These are phyloP conservation scores for Drosophila paucipuncta DNA, from an alignment of 2,888 invertebrate species.

Conservation along the genomic window DNA sequence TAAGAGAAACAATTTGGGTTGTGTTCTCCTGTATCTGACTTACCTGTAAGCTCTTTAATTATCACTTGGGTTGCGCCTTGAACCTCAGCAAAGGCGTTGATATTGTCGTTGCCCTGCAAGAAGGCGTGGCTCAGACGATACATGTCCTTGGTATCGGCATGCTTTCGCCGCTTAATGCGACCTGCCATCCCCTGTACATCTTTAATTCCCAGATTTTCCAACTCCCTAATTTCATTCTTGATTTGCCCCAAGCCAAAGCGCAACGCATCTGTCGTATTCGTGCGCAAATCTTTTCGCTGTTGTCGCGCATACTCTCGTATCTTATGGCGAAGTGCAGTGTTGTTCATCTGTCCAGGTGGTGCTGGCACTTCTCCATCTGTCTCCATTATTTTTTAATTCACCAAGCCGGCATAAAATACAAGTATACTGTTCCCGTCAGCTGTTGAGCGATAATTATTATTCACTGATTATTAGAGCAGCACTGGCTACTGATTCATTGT, in stretches of 20 bases:
- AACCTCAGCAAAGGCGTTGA: conserved; percentile 77
- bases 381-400: conserved; percentile 24
- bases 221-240: conserved; percentile 67
- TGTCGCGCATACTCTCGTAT: conserved; percentile 73
- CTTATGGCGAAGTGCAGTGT: conserved; percentile 65
- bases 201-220: conserved; percentile 76
- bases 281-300: conserved; percentile 73
- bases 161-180: conserved; percentile 83
- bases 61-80: conserved; percentile 83
- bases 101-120: conserved; percentile 80
- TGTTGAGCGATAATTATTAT: background rate
- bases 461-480: background rate
- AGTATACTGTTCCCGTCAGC: background rate
- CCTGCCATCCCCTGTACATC: conserved; percentile 81
- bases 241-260: conserved; percentile 83
- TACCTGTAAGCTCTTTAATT: conserved; percentile 84
- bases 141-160: conserved; percentile 82
- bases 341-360: background rate
- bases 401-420: background rate
- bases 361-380: background rate
- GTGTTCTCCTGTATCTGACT: background rate
- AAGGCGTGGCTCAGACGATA: conserved; percentile 83
- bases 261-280: conserved; percentile 71
- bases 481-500: conserved; percentile 15
- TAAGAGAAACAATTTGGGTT: background rate